Percentiles rank a stretch among this genome's conserved stretches.
Conservation (phyloP, 1,140 invertebrate species). For the Pogonomyrmex barbatus region DNA sequence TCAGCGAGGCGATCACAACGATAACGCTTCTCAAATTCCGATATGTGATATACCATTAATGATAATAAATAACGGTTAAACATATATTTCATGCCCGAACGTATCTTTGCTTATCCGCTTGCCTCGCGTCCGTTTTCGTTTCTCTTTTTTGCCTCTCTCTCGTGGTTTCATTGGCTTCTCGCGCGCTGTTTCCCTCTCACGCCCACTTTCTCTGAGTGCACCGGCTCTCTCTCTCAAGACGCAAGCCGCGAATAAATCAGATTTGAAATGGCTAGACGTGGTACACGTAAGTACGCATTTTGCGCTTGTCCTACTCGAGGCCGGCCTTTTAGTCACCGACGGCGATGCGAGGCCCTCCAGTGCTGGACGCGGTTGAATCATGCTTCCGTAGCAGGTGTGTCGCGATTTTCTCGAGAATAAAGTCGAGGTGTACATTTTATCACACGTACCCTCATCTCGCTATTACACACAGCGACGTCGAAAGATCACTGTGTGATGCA, state of each 20-base stretch:
- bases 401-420: slow-evolving; percentile 38
- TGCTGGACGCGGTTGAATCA: slow-evolving; percentile 42
- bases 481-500: slow-evolving; percentile 5
- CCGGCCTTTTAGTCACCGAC: slow-evolving; percentile 46
- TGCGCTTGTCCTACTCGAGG: slow-evolving; percentile 52
- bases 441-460: slow-evolving; percentile 10
- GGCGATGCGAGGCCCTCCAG: slow-evolving; percentile 34
- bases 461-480: slow-evolving; percentile 8
- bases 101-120: slow-evolving; percentile 44
- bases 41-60: slow-evolving; percentile 65
- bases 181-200: slow-evolving; percentile 44
- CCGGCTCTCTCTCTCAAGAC: slow-evolving; percentile 37
- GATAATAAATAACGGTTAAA: slow-evolving; percentile 74
- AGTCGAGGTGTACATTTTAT: slow-evolving; percentile 45
- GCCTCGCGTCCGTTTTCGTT: slow-evolving; percentile 37
- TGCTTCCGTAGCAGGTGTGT: slow-evolving; percentile 59
- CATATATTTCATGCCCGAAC: slow-evolving; percentile 65
- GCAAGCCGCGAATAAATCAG: slow-evolving; percentile 75
- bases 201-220: slow-evolving; percentile 52
- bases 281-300: slow-evolving; percentile 59
- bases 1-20: slow-evolving; percentile 3
- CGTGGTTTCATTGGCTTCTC: slow-evolving; percentile 51
- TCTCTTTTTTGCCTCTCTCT: slow-evolving; percentile 35
- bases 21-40: slow-evolving; percentile 50
- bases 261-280: slow-evolving; percentile 71